Percentiles rank a stretch among this genome's conserved stretches.
phyloP scores from a whole-genome alignment of 1,140 invertebrate species.

The Oryzaephilus surinamensis region DNA sequence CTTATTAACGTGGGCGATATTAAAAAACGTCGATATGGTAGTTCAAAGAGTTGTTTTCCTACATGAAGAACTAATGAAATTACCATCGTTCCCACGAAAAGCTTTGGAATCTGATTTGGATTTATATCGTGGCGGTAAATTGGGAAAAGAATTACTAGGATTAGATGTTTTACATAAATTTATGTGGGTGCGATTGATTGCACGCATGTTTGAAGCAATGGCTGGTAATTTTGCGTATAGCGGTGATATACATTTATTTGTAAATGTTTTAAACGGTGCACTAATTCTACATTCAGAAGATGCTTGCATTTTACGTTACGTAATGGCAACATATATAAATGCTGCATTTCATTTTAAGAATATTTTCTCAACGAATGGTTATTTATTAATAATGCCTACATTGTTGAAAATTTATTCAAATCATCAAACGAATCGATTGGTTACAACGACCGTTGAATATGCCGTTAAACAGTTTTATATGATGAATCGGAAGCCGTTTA shows the following conservation, averaged over 20 bases:
- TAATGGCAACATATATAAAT: constrained; percentile 95
- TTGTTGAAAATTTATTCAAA: constrained; percentile 93
- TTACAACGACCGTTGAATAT: constrained; percentile 93
- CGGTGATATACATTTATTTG: constrained; percentile 91
- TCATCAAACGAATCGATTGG: constrained; percentile 92
- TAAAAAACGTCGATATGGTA: constrained; percentile 83
- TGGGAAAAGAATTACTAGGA: constrained; percentile 86
- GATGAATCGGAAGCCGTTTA: constrained; percentile 96
- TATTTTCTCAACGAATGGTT: constrained; percentile 96
- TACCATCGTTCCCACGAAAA: constrained; percentile 96
- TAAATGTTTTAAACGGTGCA: constrained; percentile 96
- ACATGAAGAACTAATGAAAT: constrained; percentile 97
- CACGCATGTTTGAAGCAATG: constrained; percentile 98
- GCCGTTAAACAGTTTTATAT: constrained; percentile 98
- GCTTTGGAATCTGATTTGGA: constrained; percentile 93
- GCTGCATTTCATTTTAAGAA: constrained; percentile 98
- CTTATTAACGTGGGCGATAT: constrained; percentile 76
- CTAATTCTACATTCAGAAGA: constrained; percentile 96
- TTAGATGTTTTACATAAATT: constrained; percentile 97
- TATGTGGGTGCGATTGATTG: constrained; percentile 94
- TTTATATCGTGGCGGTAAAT: constrained; percentile 80
- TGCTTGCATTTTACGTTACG: constrained; percentile 87
- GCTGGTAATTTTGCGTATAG: constrained; percentile 96
- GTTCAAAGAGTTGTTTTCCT: constrained; percentile 95
- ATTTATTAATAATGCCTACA: constrained; percentile 95